Base-by-base conservation (phyloP, 2,888 invertebrate species). In the Hemithea aestivaria region DNA sequence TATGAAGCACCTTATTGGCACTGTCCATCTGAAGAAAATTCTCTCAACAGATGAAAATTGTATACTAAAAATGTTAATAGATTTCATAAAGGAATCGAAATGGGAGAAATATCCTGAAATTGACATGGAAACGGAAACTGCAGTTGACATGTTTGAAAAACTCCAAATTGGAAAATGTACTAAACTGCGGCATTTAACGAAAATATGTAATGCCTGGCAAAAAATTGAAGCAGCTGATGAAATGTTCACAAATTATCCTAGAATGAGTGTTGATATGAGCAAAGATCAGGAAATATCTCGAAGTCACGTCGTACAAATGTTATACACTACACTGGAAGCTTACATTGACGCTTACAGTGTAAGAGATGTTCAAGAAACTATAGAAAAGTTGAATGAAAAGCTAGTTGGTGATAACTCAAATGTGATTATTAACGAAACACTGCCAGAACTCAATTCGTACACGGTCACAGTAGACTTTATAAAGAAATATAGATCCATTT, bases 311-410 rank as follows among this genome's bases (percentile, higher is more conserved):
- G 53, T 77, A n/a, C 62, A 68, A 25, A 46, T 53, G 10, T 43
- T 85, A n/a, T 83, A 70, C 37, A 56, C 72, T 10, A 67, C 75
- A 16, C 48, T 83, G 23, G 66, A 76, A 36, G 76, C 82, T n/a
- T 76, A 70, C 51, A 58, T 85, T 44, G 73, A 84, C 48, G 57
- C 76, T 2, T 82, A 72, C 42, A 77, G 61, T 60, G 56, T 85
- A 3, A 62, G 66, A 42, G 39, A 55, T 38, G 60, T 82, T 24
- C 69, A 76, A 54, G 69, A 77, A 36, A 74, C 63, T 25, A 63
- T 80, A 45, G 66, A 68, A 22, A 45, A 41, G 21, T 49, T 78
- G 29, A 83, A 80, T 61, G 59, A 73, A 26, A 45, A 63, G 46
- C 38, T 70, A 1, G 31, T 54, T 40, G 39, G 42, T 9, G 41